phyloP scores from a whole-genome alignment of 2,113 vertebrate species.

The Parus major region DNA sequence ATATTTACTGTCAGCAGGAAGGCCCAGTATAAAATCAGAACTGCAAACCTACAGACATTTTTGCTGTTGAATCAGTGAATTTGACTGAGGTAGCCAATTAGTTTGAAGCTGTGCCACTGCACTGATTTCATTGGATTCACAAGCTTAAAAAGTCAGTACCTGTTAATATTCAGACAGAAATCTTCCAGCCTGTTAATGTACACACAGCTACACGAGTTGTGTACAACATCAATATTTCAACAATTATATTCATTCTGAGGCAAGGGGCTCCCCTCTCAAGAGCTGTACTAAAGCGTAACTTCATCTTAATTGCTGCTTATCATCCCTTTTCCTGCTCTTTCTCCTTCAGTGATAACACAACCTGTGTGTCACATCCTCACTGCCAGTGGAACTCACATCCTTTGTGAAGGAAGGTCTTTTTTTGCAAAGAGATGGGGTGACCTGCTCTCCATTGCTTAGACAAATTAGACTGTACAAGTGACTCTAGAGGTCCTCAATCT shows the following conservation, averaged over 20 bases:
- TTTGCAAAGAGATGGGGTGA: not conserved
- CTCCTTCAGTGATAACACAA: not conserved
- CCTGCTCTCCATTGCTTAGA: not conserved
- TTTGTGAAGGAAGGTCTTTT: not conserved
- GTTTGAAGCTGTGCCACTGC: not conserved
- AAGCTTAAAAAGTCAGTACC: not conserved
- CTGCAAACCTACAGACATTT: not conserved
- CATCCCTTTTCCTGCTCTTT: not conserved
- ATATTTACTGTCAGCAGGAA: not conserved
- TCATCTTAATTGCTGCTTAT: not conserved
- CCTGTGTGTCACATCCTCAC: not conserved
- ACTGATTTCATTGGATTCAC: not conserved
- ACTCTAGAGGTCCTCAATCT: not conserved
- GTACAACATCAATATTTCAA: rapidly evolving
- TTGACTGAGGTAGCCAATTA: not conserved
- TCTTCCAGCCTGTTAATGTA: not conserved
- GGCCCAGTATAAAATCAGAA: not conserved
- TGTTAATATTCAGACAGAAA: not conserved
- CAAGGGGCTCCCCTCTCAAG: not conserved
- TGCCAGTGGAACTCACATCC: rapidly evolving
- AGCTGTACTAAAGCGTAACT: not conserved
- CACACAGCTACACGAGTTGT: rapidly evolving
- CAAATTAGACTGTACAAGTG: not conserved
- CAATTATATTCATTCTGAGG: not conserved
- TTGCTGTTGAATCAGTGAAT: not conserved